A percentile compares a stretch with the other conserved stretches of the same genome.
Evolutionary conservation across 2,888 invertebrate genomes (phyloP).

Genomic region (Hofmannophila pseudospretella): DNA sequence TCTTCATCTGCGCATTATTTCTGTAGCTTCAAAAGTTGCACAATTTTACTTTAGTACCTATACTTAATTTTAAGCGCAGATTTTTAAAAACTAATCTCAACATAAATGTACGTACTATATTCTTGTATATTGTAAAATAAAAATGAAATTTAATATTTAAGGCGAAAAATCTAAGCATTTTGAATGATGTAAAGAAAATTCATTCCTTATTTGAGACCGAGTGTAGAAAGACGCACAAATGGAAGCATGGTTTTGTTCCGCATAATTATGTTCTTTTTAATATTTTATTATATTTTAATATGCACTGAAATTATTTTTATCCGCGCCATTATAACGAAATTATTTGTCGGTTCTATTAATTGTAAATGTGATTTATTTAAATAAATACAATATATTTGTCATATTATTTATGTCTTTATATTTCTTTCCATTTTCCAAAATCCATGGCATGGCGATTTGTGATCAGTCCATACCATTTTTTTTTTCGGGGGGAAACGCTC

Average conservation of each 20-base stretch:
- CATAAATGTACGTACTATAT: constrained; percentile 54
- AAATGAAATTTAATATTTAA: constrained; percentile 35
- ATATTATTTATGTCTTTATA: constrained; percentile 27
- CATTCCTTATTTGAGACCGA: constrained; percentile 35
- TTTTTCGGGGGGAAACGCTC: too few relatives aligned
- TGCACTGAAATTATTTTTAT: constrained; percentile 44
- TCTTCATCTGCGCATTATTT: constrained; percentile 1
- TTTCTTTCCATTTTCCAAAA: too few relatives aligned
- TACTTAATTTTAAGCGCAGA: constrained; percentile 31
- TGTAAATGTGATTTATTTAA: constrained; percentile 72
- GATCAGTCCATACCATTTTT: too few relatives aligned
- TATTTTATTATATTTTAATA: constrained; percentile 35
- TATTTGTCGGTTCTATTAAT: constrained; percentile 62
- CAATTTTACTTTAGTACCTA: constrained; percentile 25
- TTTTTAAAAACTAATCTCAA: constrained; percentile 55
- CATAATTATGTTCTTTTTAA: constrained; percentile 26
- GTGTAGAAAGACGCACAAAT: constrained; percentile 53
- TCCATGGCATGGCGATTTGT: too few relatives aligned
- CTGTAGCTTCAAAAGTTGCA: constrained; percentile 35
- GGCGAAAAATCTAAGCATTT: constrained; percentile 25
- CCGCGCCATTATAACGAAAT: constrained; percentile 50
- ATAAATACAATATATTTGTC: constrained; percentile 75
- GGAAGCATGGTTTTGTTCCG: constrained; percentile 22
- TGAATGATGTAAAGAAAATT: constrained; percentile 26
- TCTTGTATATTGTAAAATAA: constrained; percentile 69